Evolutionary conservation across 30 jellyfish, hydroid and myxozoan species (phyloP).

Genomic region (Phacellophora camtschatica): DNA sequence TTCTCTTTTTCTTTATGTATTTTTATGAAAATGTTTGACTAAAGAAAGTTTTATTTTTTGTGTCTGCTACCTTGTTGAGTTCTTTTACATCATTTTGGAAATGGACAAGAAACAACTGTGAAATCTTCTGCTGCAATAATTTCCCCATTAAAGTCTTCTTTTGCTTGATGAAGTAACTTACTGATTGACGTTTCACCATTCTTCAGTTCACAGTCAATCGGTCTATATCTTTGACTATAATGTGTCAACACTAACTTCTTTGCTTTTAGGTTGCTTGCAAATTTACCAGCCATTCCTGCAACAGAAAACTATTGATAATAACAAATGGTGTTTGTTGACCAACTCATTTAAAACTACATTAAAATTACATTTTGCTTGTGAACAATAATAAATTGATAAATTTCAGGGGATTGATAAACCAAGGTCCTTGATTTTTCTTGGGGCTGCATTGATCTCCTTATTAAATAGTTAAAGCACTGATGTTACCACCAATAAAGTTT

Average conservation of each 20-base stretch:
- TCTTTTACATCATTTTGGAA: not conserved
- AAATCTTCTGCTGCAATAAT: conserved; percentile 82
- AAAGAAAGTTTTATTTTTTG: too few relatives aligned
- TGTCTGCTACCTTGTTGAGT: too few relatives aligned
- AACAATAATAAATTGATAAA: too few relatives aligned
- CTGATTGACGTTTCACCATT: conserved; percentile 31
- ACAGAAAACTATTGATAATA: not conserved
- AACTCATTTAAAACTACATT: too few relatives aligned
- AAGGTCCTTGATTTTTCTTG: too few relatives aligned
- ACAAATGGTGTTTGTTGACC: not conserved
- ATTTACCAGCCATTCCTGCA: conserved; percentile 85
- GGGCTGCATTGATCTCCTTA: too few relatives aligned
- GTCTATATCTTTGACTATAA: conserved; percentile 75
- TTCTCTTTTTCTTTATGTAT: too few relatives aligned
- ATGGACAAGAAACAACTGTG: conserved; percentile 8
- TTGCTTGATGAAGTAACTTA: conserved; percentile 57
- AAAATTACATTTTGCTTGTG: too few relatives aligned
- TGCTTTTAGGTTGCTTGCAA: conserved; percentile 62
- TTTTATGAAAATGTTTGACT: too few relatives aligned
- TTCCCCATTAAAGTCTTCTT: conserved; percentile 47
- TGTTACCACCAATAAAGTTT: too few relatives aligned
- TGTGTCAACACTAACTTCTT: conserved; percentile 57
- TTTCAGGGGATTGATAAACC: too few relatives aligned
- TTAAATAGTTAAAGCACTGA: too few relatives aligned
- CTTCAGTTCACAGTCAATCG: conserved; percentile 18